Conservation (phyloP, 2,113 vertebrate species). For the Aegypius monachus region DNA sequence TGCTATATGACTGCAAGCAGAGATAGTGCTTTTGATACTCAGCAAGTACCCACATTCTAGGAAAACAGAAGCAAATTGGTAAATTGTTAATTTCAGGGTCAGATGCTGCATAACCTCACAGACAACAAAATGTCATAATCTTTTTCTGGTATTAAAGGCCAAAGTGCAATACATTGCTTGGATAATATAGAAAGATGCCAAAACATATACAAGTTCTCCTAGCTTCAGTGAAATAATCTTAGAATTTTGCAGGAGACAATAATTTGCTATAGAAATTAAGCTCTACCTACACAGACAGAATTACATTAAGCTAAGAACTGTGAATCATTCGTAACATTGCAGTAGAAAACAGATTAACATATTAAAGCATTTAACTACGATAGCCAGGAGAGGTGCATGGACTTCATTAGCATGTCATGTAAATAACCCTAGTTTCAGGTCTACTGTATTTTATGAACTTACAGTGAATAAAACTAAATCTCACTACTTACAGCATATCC, state of each 20-base stretch:
- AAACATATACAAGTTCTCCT: neutral
- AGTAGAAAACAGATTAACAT: slow-evolving; percentile 9
- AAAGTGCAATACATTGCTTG: neutral
- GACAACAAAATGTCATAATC: neutral
- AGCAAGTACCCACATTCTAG: neutral
- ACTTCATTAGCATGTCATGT: neutral
- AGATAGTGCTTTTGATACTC: neutral
- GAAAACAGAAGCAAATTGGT: neutral
- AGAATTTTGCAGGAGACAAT: neutral
- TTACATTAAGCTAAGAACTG: neutral
- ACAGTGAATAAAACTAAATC: neutral
- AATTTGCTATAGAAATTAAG: neutral
- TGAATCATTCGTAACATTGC: neutral
- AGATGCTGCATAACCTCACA: neutral
- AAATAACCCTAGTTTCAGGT: slow-evolving; percentile 4
- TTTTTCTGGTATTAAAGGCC: neutral
- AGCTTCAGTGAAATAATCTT: neutral
- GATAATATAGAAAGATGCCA: neutral
- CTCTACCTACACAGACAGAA: neutral
- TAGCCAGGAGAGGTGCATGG: neutral
- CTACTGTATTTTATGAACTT: neutral
- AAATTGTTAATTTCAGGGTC: slow-evolving; percentile 18
- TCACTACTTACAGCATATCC: neutral
- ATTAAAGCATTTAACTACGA: neutral
- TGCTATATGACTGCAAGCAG: neutral